Conservation (phyloP, 2,797 vertebrate species). For the Naso thynnoides region DNA sequence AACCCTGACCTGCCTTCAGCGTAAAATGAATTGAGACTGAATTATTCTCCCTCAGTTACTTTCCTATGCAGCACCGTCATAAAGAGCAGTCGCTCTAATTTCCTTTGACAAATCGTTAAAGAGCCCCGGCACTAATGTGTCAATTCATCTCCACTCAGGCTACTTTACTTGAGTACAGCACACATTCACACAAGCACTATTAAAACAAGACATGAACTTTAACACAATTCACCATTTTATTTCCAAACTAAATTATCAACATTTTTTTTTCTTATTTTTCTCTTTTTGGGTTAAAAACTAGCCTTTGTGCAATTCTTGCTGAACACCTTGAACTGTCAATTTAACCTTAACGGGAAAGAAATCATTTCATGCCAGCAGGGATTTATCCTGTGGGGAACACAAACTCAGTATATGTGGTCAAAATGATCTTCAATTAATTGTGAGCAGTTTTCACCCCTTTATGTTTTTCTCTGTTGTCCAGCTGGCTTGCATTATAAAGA, state of each 20-base stretch:
- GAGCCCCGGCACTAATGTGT: slow-evolving; percentile 74
- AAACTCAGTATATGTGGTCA: neutral
- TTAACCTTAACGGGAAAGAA: slow-evolving; percentile 1
- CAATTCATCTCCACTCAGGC: slow-evolving; percentile 71
- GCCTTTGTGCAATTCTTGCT: neutral
- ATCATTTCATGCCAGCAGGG: neutral
- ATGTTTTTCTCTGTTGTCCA: slow-evolving; percentile 42
- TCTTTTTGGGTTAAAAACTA: neutral
- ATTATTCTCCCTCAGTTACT: slow-evolving; percentile 82
- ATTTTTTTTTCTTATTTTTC: neutral
- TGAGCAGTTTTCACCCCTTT: slow-evolving; percentile 21
- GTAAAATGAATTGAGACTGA: slow-evolving; percentile 80
- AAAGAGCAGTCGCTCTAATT: slow-evolving; percentile 80
- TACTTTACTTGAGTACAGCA: slow-evolving; percentile 58
- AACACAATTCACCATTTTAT: slow-evolving; percentile 12
- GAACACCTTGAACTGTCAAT: neutral
- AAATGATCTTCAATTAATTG: slow-evolving; percentile 28
- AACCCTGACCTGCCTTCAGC: slow-evolving; percentile 84
- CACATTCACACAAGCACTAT: slow-evolving; percentile 20
- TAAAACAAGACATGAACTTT: slow-evolving; percentile 28
- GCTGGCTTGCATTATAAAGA: slow-evolving; percentile 55
- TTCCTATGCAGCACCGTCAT: slow-evolving; percentile 73
- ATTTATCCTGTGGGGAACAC: neutral
- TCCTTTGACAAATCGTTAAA: slow-evolving; percentile 84
- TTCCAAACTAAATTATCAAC: slow-evolving; percentile 14